Conservation (phyloP, 2,888 invertebrate species). For the Crepidodera aurea region DNA sequence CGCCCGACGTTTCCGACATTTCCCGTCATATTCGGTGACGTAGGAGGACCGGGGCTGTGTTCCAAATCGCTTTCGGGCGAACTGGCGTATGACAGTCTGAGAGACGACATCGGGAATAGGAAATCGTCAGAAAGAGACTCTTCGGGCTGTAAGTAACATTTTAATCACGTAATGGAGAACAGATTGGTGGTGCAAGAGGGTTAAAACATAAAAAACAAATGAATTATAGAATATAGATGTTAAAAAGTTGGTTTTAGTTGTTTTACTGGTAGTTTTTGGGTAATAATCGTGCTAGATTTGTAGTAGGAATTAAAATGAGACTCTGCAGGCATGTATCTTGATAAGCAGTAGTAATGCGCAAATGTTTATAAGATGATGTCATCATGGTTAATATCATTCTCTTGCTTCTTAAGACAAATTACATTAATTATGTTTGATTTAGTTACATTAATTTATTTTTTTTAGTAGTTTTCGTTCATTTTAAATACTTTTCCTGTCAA, state of each 20-base stretch:
- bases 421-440: too few relatives aligned
- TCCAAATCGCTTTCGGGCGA: constrained; percentile 96
- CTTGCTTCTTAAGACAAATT: too few relatives aligned
- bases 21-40: constrained; percentile 66
- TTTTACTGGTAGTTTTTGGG: too few relatives aligned
- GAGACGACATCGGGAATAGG: constrained; percentile 97
- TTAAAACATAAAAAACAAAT: constrained; percentile 8
- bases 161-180: constrained; percentile 33
- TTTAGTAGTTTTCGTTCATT: too few relatives aligned
- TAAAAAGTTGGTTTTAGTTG: not conserved
- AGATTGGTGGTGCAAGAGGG: not conserved
- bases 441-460: too few relatives aligned
- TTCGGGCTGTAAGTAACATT: constrained; percentile 77
- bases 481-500: too few relatives aligned
- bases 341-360: too few relatives aligned
- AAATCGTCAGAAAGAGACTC: constrained; percentile 98
- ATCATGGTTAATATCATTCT: too few relatives aligned
- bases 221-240: not conserved
- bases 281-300: too few relatives aligned
- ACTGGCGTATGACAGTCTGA: constrained; percentile 93
- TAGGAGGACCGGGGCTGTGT: constrained; percentile 77
- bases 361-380: too few relatives aligned
- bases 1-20: constrained; percentile 65
- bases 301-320: too few relatives aligned
- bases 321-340: too few relatives aligned